phyloP scores from a whole-genome alignment of 2,797 vertebrate species.

The Oreochromis mossambicus region DNA sequence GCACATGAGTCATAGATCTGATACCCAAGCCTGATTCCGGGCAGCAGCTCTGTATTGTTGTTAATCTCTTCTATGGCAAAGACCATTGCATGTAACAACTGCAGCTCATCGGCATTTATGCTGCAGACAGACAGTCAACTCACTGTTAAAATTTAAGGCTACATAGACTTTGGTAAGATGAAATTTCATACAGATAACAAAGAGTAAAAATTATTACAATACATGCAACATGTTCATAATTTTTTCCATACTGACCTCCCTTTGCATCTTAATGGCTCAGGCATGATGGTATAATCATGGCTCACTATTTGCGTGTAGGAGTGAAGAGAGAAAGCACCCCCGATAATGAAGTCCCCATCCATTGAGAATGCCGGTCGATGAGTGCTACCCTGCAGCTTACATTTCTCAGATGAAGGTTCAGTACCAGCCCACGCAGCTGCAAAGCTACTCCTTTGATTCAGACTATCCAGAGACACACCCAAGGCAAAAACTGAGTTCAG shows the following conservation, averaged over 20 bases:
- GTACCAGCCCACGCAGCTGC: not conserved
- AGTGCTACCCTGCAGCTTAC: conserved; percentile 28
- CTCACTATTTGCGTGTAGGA: conserved; percentile 17
- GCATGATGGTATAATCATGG: conserved; percentile 45
- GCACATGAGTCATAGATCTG: conserved; percentile 59
- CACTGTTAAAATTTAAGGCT: not conserved
- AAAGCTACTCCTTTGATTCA: not conserved
- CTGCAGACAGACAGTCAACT: not conserved
- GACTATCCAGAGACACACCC: not conserved
- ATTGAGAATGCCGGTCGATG: conserved; percentile 30
- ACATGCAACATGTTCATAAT: rapidly evolving
- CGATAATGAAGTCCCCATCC: conserved; percentile 60
- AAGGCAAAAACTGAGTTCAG: not conserved
- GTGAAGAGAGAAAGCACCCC: conserved; percentile 64
- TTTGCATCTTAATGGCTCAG: conserved; percentile 48
- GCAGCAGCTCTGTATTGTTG: conserved; percentile 53
- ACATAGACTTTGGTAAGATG: not conserved
- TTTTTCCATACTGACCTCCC: conserved; percentile 46
- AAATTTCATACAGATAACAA: not conserved
- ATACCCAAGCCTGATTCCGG: conserved; percentile 49
- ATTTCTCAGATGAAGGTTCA: conserved; percentile 1
- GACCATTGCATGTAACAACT: conserved; percentile 45
- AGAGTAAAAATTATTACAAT: not conserved
- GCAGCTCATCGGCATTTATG: conserved; percentile 33
- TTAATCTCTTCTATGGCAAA: conserved; percentile 65